Evolutionary conservation across 2,888 invertebrate genomes (phyloP).

Genomic region (Hypomecis atomaria): DNA sequence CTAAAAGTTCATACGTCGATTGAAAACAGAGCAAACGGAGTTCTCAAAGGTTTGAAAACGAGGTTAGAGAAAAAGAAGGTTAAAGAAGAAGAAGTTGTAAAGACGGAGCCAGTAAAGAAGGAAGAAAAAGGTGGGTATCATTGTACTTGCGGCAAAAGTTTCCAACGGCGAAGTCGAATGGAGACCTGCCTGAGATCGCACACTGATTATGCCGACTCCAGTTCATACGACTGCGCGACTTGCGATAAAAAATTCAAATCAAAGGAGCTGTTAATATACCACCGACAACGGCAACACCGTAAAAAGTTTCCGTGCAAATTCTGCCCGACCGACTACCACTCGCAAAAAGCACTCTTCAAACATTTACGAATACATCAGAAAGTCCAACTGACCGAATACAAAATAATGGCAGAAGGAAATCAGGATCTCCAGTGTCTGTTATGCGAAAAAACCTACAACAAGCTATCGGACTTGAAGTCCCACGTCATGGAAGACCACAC

Average conservation of each 20-base stretch:
- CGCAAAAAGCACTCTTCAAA: conserved; percentile 73
- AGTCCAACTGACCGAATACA: conserved; percentile 77
- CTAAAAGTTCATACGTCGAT: conserved; percentile 65
- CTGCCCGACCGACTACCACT: conserved; percentile 77
- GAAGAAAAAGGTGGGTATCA: conserved; percentile 59
- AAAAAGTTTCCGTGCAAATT: conserved; percentile 78
- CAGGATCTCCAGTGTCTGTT: conserved; percentile 73
- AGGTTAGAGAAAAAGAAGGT: conserved; percentile 51
- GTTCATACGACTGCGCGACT: conserved; percentile 61
- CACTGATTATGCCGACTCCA: conserved; percentile 54
- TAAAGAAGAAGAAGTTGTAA: conserved; percentile 46
- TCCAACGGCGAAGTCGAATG: conserved; percentile 69
- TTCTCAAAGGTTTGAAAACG: conserved; percentile 60
- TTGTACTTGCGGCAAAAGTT: conserved; percentile 72
- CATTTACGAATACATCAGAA: conserved; percentile 76
- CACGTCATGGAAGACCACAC: conserved; percentile 77
- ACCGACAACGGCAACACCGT: conserved; percentile 69
- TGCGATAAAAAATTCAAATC: conserved; percentile 69
- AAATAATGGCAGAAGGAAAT: conserved; percentile 76
- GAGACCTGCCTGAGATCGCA: conserved; percentile 75
- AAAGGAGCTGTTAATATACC: conserved; percentile 65
- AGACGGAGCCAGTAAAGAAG: conserved; percentile 31
- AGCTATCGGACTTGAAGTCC: conserved; percentile 69
- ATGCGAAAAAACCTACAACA: conserved; percentile 66
- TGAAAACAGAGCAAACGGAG: conserved; percentile 62